Evolutionary conservation across 2,888 invertebrate species (phyloP), one percentile per base, ranked within the genome.

Genomic region (Scaptomyza parva): DNA sequence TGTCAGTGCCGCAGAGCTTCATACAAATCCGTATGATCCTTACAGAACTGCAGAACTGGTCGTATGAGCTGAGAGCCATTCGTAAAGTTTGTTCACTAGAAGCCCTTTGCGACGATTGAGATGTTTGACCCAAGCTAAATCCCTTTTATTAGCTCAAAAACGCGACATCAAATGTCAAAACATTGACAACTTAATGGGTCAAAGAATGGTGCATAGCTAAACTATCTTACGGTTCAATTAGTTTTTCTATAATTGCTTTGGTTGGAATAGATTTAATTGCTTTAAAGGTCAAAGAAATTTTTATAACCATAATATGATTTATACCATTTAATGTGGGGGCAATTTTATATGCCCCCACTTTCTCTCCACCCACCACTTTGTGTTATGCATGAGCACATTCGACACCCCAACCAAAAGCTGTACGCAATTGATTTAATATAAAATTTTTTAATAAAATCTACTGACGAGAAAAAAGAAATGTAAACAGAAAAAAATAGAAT

Each of bases 381-480:
- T 74, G 69, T 82, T 75, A 75, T 83, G 81, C 82, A 64, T 83
- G 81, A 77, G 60, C 79, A 82, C 81, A 83, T 78, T 70, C 54
- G 65, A 70, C 81, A 79, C 79, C 75, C 79, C 68, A 51, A 41
- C 64, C 52, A 53, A 76, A 78, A 76, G 78, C 84, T 73, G 78
- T 76, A 82, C 70, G 82, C 82, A 83, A 84, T 83, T 83, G 82
- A 83, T 83, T 83, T 83, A 83, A 83, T 84, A 83, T 79, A 71
- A 64, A 82, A 78, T 79, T 83, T 81, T 83, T 84, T 83, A 83
- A 79, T 83, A 82, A 84, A 84, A 82, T 78, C 81, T 80, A 61
- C 58, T 76, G 70, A 57, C 69, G 44, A 70, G 73, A 79, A 66
- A 30, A 45, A 60, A 61, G 17, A 54, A 63, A 64, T 48, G 57